Base-by-base conservation (phyloP, 2,888 invertebrate genomes). In the Tiliacea citrago region DNA sequence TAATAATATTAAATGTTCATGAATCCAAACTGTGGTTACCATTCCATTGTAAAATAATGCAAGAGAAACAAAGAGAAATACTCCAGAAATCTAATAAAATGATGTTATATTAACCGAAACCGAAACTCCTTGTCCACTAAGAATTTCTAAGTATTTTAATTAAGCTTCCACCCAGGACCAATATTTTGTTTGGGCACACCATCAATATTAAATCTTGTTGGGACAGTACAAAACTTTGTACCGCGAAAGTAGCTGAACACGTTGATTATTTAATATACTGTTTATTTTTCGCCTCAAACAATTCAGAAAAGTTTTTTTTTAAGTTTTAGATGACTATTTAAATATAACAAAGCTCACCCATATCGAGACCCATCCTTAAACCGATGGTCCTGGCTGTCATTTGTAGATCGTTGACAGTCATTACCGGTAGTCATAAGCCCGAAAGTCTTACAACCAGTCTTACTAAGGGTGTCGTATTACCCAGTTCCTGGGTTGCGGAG, bases 71-170 rank as follows among this genome's bases (percentile, higher is more conserved):
- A 61, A 47, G 10, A 42, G 35, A 65, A 69, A 66, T 60, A 35
- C 51, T 58, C n/a, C 51, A 60, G 58, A 49, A 66, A 66, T 75
- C 68, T 67, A 71, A 85, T 63, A 53, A 60, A 55, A 69, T 67
- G 65, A 12, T 61, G 18, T 60, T 68, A 24, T 47, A 77, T 62
- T 73, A 69, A 75, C 72, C 63, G 58, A 67, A 69, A 75, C 72
- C 63, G 58, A 67, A 79, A 69, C 68, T 70, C 68, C 51, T 68
- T 61, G 55, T 73, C 79, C 73, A 63, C 60, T 73, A 71, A 75
- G 81, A 84, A 86, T 79, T 79, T 73, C 70, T 75, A 86, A 85
- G 73, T 75, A 86, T 86, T 84, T 86, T 79, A 83, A 85, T 85
- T 81, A 85, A 84, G 55, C n/a, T 60, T 53, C 71, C 49, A 65